Base-by-base conservation (phyloP, 1,140 invertebrate species). In the Calycopis cecrops region DNA sequence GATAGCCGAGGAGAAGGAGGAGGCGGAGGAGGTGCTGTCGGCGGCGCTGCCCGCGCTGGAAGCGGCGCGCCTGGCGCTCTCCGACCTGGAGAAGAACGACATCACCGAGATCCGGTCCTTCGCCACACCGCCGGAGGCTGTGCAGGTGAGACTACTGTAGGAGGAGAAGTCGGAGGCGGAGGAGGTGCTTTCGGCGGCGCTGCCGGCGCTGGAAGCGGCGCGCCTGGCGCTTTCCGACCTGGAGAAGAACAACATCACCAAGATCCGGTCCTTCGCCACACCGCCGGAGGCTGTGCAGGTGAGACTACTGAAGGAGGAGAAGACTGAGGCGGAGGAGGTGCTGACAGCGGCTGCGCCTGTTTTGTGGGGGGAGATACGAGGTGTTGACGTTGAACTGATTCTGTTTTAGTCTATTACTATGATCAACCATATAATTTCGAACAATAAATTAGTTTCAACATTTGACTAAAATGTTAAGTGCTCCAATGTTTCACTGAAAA, bases 61-160 rank as follows among this genome's bases (percentile, higher is more conserved):
- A 65, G 91, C 91, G n/a, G 95, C 96, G 1, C 90, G 92, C 72
- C 60, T 92, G 2, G 95, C 96, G 0, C 87, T 98, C 0, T 89
- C 91, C 7, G 93, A 96, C 60, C 84, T 98, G 8, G 94, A 97
- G 40, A 97, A 97, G 83, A 89, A 92, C 0, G 96, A 97, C 72
- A 97, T 98, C 58, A 96, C 95, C 33, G 96, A 98, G 90, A 97
- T 98, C 65, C 89, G 95, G 57, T 96, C 94, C 0, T 97, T 97
- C 76, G 93, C 94, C 33, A 96, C 95, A n/a, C 96, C 96, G 0
- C 95, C 96, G 0, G 93, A 96, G 64, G 91, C 94, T 35, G 95
- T 97, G 12, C 95, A 97, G 81, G 82, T 85, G 47, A 40, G 4
- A 7, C 8, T 40, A 40, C n/a, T 35, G n/a, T 44, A 6, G 10